Evolutionary conservation across 2,113 vertebrate genomes (phyloP).

Genomic region (Agelaius phoeniceus): DNA sequence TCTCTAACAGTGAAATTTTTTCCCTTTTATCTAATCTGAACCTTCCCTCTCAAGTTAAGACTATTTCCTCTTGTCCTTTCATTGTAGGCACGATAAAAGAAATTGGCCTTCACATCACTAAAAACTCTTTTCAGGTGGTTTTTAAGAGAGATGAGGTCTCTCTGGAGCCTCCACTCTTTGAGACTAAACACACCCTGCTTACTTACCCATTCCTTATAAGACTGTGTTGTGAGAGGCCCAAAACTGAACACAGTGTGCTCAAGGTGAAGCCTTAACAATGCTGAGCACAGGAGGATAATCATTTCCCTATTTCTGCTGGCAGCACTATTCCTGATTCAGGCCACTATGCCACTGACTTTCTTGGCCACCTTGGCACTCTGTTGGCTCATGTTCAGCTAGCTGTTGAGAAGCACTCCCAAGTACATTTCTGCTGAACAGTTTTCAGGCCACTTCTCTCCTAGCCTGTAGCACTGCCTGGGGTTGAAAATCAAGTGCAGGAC

Average conservation of each 20-base stretch:
- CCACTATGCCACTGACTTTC: neutral
- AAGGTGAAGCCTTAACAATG: neutral
- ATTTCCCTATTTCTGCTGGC: neutral
- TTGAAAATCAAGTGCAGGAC: too few species aligned
- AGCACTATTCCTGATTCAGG: neutral
- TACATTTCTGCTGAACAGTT: neutral
- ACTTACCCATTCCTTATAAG: neutral
- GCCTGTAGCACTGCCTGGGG: neutral
- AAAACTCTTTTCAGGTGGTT: neutral
- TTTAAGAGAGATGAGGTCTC: neutral
- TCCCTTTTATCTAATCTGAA: neutral
- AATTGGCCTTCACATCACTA: neutral
- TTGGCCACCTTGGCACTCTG: neutral
- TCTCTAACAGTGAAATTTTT: fast-evolving
- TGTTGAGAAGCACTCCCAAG: neutral
- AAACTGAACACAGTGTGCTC: neutral
- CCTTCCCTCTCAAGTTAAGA: neutral
- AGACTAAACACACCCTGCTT: neutral
- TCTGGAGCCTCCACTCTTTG: neutral
- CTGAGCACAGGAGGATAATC: neutral
- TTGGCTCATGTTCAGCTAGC: neutral
- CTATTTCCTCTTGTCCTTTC: neutral
- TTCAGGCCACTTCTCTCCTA: neutral
- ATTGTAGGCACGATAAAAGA: neutral
- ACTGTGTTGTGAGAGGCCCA: neutral